These are phyloP conservation scores for Tetramorium simillimum DNA, from an alignment of 1,140 invertebrate species.

Conservation along the genomic window DNA sequence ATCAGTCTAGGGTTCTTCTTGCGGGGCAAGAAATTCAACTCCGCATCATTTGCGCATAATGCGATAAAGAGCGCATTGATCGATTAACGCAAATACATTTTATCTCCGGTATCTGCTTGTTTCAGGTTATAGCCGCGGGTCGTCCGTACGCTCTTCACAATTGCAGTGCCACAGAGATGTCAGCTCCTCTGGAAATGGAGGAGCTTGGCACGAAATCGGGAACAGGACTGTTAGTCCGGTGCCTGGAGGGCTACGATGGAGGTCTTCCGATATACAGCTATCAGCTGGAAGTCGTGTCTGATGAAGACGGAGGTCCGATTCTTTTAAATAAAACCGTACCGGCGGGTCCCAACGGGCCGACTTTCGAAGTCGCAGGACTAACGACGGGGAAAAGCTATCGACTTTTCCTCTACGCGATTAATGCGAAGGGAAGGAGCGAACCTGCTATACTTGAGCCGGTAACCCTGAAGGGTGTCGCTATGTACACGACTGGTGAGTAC, in stretches of 20 bases:
- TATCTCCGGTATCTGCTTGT: conserved; percentile 29
- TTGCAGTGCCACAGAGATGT: conserved; percentile 88
- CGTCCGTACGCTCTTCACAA: conserved; percentile 94
- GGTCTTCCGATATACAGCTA: conserved; percentile 92
- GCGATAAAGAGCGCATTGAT: neutral
- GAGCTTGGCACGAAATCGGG: conserved; percentile 82
- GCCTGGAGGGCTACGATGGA: conserved; percentile 93
- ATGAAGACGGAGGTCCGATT: conserved; percentile 74
- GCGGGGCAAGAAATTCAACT: neutral
- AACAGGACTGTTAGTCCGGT: conserved; percentile 89
- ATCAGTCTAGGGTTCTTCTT: neutral
- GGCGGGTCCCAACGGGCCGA: conserved; percentile 81
- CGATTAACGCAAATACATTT: conserved; percentile 30
- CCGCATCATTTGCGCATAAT: neutral
- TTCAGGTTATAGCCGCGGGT: conserved; percentile 86
- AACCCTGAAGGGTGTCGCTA: conserved; percentile 92
- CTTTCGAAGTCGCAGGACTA: conserved; percentile 91
- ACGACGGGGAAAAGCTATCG: conserved; percentile 92
- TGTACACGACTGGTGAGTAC: conserved; percentile 83
- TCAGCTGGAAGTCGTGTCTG: conserved; percentile 89
- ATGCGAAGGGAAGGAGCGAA: conserved; percentile 93
- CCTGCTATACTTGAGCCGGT: conserved; percentile 92
- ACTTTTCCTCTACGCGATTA: conserved; percentile 92
- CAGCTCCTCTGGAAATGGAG: conserved; percentile 74
- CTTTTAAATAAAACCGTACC: conserved; percentile 77